Conservation (phyloP, 1,140 invertebrate species). For the Dryas iulia region DNA sequence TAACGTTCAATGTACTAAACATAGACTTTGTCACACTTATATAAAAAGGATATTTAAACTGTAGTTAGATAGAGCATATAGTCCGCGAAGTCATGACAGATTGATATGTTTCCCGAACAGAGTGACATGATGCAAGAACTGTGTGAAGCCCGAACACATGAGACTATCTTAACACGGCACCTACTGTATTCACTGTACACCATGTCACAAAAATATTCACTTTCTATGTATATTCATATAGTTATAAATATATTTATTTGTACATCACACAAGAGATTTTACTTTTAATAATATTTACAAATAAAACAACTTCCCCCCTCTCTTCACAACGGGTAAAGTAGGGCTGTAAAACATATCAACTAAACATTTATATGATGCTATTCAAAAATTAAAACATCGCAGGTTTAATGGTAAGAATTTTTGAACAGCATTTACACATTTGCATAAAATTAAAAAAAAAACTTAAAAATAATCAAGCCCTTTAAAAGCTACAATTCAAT, state of each 20-base stretch:
- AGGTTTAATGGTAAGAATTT: neutral
- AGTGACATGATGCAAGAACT: slow-evolving; percentile 73
- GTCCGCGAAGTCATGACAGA: neutral
- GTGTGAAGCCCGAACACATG: slow-evolving; percentile 65
- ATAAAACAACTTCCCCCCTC: slow-evolving; percentile 59
- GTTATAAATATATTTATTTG: slow-evolving; percentile 73
- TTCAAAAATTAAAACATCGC: slow-evolving; percentile 13
- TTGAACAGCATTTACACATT: slow-evolving; percentile 10
- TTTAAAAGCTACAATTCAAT: neutral
- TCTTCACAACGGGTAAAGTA: slow-evolving; percentile 55
- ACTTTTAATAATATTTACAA: slow-evolving; percentile 67
- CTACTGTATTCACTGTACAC: slow-evolving; percentile 60
- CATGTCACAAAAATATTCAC: slow-evolving; percentile 75
- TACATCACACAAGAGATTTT: slow-evolving; percentile 71
- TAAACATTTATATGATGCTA: slow-evolving; percentile 32
- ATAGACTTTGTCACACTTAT: neutral
- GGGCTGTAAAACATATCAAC: slow-evolving; percentile 62
- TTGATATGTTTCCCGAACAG: slow-evolving; percentile 58
- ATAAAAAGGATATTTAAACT: neutral
- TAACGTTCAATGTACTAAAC: neutral
- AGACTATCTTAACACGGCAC: slow-evolving; percentile 55
- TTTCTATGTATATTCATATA: slow-evolving; percentile 69
- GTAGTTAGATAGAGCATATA: neutral
- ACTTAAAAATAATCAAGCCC: neutral
- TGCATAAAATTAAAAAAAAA: neutral